Evolutionary conservation across 2,113 vertebrate species (phyloP).

Genomic region (Prunella fulvescens): DNA sequence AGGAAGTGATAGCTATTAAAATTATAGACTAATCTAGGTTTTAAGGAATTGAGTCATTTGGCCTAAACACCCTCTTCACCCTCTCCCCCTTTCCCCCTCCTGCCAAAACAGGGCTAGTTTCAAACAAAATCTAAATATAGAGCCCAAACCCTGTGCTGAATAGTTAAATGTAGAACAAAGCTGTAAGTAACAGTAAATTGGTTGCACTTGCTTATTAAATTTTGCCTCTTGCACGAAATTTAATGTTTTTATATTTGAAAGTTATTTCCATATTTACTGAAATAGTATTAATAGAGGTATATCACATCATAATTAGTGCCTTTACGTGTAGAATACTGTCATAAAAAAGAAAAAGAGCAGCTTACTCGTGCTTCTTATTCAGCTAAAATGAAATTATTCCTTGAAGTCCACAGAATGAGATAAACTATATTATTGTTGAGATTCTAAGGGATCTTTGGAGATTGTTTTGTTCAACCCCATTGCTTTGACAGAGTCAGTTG

Average conservation of each 20-base stretch:
- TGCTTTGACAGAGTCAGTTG: not conserved
- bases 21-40: not conserved
- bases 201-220: not conserved
- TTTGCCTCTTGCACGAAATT: not conserved
- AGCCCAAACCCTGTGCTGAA: not conserved
- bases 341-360: not conserved
- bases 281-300: not conserved
- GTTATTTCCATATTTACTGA: not conserved
- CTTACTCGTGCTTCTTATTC: not conserved
- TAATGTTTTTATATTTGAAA: not conserved
- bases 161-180: not conserved
- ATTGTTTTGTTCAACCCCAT: not conserved
- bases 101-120: not conserved
- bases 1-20: not conserved
- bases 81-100: not conserved
- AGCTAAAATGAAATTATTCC: not conserved
- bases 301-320: not conserved
- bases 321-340: not conserved
- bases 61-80: not conserved
- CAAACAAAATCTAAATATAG: not conserved
- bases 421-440: not conserved
- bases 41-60: not conserved
- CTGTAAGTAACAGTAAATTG: not conserved
- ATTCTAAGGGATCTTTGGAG: not conserved
- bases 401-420: not conserved